Base-by-base conservation (phyloP, 2,888 invertebrate genomes). In the Acleris cristana region DNA sequence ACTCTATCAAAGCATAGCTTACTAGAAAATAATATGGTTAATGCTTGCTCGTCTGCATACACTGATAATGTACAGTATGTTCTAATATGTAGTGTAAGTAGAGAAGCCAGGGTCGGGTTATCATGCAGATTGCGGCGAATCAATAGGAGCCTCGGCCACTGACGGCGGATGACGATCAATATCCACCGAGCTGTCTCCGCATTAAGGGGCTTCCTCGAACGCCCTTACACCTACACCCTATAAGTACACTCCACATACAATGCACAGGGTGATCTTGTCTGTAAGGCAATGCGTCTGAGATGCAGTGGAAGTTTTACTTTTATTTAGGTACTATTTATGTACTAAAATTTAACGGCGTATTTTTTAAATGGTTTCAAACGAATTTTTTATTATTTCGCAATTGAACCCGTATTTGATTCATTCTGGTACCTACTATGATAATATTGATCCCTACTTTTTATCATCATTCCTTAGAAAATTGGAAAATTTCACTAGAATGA, bases 41-140 rank as follows among this genome's bases (percentile, higher is more conserved):
- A 14, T 40, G 40, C 40, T 14, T 14, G 14, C 40, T 40, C 40
- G 40, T 40, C 14, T 14, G 40, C 40, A 40, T 40, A 40, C 40
- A 40, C 40, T 40, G 40, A 56, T 40, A 56, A 44, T n/a, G 16
- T 18, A 26, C 45, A 54, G 12, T 45, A 51, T 56, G 34, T 21
- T 65, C 61, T 61, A 69, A 58, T 66, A 63, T 69, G 66, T 60
- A 64, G 70, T 70, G 65, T 60, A 80, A 73, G 77, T 82, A 82
- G 84, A 87, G 89, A 89, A 88, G 88, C 86, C 88, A 84, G 84
- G 84, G 87, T 85, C 88, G 87, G 86, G 90, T 87, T 90, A 90
- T 92, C 91, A 92, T 90, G 92, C 90, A 92, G 92, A 92, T 92
- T 92, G 92, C 90, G 90, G 90, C 88, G 89, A 92, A 92, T 92